Base-by-base conservation (phyloP, 2,113 vertebrate genomes). In the Scomber japonicus region DNA sequence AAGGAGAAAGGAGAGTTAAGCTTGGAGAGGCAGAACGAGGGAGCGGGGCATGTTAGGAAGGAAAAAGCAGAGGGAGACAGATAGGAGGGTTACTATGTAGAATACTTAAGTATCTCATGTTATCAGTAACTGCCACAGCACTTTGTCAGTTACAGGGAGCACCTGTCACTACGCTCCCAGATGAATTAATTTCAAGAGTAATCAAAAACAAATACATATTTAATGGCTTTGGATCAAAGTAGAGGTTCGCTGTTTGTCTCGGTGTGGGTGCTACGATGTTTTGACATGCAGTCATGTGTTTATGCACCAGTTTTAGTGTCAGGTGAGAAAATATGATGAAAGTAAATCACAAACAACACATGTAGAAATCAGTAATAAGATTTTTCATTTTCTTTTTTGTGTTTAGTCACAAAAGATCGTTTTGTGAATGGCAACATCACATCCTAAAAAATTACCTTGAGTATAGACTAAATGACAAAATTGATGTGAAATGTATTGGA, bases 141-240 rank as follows among this genome's bases (percentile, higher is more conserved):
- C 71, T 91, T 91, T 87, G 86, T 91, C 91, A 88, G 75, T 81
- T 83, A 71, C 80, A 63, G 74, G 17, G 19, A 86, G 84, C 82
- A 51, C 73, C 87, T 88, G 88, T 87, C 88, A 81, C 76, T 40
- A 49, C 68, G 57, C 71, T 59, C 77, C 69, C 77, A 77, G 91
- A 91, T 86, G 75, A 90, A 92, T 91, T 86, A 17, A 84, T 88
- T 90, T 77, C 56, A 81, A 82, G 55, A 80, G 79, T 90, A 92
- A 93, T 93, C 88, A 91, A 86, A 93, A 80, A 54, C 75, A 84
- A 88, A 91, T 92, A 71, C 80, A 90, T 90, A 88, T 89, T 89
- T 93, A 81, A 90, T 90, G 80, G 79, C 64, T 71, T 35, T 21
- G 53, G 64, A 75, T 70, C 67, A 77, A 89, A 89, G 76, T 21